Conservation (phyloP, 2,888 invertebrate species). For the Pelosia muscerda region DNA sequence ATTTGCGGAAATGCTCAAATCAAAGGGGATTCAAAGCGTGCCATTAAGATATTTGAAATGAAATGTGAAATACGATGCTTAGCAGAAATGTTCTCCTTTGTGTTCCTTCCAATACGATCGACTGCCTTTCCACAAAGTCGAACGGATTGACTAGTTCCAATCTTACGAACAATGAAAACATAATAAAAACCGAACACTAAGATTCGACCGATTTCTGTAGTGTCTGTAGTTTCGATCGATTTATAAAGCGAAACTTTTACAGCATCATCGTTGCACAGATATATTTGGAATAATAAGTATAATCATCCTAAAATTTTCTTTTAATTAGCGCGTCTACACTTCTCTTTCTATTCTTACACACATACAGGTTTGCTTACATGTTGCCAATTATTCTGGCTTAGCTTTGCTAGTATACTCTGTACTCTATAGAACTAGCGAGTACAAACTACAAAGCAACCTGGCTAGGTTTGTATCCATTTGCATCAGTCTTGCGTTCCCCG, state of each 20-base stretch:
- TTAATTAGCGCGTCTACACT: background rate
- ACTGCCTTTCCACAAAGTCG: slow-evolving; percentile 4
- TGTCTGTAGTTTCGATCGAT: background rate
- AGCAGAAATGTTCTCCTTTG: slow-evolving; percentile 8
- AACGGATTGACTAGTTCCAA: background rate
- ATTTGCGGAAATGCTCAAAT: slow-evolving; percentile 20
- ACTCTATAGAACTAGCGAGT: background rate
- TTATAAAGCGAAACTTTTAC: background rate
- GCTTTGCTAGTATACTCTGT: background rate
- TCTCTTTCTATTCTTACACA: background rate
- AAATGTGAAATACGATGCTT: slow-evolving; percentile 29
- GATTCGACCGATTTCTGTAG: too few species aligned
- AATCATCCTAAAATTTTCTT: background rate
- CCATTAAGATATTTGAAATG: slow-evolving; percentile 31
- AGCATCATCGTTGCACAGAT: background rate
- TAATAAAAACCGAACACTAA: background rate
- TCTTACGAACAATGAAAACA: background rate
- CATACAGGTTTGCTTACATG: background rate
- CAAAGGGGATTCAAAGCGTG: slow-evolving; percentile 15
- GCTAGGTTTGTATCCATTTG: background rate
- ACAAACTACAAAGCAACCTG: too few species aligned
- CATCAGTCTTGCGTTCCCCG: background rate
- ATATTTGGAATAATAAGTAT: background rate
- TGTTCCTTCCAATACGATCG: slow-evolving; percentile 2
- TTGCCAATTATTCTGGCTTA: background rate